phyloP scores from a whole-genome alignment of 2,113 vertebrate genomes.

The Murina feae region DNA sequence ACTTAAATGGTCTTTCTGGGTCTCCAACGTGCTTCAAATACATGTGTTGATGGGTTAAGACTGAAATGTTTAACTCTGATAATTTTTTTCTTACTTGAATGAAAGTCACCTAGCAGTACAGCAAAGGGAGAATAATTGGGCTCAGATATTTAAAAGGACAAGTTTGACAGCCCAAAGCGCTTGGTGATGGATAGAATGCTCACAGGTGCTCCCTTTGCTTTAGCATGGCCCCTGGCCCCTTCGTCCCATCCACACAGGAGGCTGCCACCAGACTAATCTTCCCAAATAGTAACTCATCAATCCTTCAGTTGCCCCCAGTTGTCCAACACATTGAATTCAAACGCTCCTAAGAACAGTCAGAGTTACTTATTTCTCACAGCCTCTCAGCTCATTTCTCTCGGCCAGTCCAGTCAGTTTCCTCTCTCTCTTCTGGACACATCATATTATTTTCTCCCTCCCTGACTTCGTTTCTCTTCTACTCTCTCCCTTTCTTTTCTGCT shows the following conservation, averaged over 20 bases:
- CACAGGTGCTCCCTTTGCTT: background rate
- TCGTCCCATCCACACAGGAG: background rate
- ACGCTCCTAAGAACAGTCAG: accelerated
- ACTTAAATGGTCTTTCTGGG: background rate
- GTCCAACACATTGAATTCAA: background rate
- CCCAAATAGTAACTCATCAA: background rate
- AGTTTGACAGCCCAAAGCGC: background rate
- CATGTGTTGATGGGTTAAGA: background rate
- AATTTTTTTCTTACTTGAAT: slow-evolving; percentile 15
- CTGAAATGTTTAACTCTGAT: slow-evolving; percentile 31
- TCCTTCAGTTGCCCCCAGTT: background rate
- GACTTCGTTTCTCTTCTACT: background rate
- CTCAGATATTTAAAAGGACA: slow-evolving; percentile 30
- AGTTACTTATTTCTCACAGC: background rate
- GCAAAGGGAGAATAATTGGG: slow-evolving; percentile 21
- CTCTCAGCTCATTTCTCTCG: background rate
- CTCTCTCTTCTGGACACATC: background rate
- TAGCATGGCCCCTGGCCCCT: background rate
- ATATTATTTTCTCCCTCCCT: background rate
- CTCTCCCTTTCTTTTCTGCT: background rate
- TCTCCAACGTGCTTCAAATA: background rate
- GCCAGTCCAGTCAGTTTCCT: background rate
- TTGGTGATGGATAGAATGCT: background rate
- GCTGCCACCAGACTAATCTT: background rate
- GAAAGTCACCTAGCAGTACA: background rate